Base-by-base conservation (phyloP, 2,113 vertebrate species). In the Lonchura striata region DNA sequence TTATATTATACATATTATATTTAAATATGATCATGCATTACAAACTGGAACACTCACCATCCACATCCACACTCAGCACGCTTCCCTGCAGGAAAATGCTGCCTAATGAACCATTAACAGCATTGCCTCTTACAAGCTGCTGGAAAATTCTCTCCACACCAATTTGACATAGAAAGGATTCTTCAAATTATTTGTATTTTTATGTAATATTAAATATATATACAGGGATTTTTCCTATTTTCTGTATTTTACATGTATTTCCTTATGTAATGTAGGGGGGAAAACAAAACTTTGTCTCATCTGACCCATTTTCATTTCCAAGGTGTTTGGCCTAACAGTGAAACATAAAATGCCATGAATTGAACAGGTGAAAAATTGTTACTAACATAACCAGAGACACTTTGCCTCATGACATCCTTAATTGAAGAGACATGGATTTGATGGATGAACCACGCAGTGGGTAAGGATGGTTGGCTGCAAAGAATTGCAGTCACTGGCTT, bases 21-120 rank as follows among this genome's bases (percentile, higher is more conserved):
- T 69, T 42, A 64, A 82, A 53, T 47, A 30, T 7, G 53, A 60
- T 35, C 18, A 18, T 56, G 33, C 27, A 33, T 41, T 69, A 24
- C 13, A 71, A 68, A 59, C 7, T 50, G 72, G 33, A 82, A 72
- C 30, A 41, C 25, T 82, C 56, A 6, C 53, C 24, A 2, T 25
- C 63, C 50, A 33, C 50, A 71, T 63, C 60, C 6, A 8, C n/a
- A 7, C 12, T 59, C 39, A 9, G 75, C 60, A 42, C 1, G 3
- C 46, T 28, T 14, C 9, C 46, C 64, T 0, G 0, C 10, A 74
- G 56, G 46, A 60, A 79, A 79, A n/a, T 0, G 0, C 37, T 88
- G 79, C n/a, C 80, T 47, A 20, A 60, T 52, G 37, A 82, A 39
- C 31, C 50, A 42, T 18, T 25, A 52, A 13, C 46, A 59, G 33